phyloP scores from a whole-genome alignment of 35 echinoderm and acorn worm genomes.

The Lytechinus variegatus region DNA sequence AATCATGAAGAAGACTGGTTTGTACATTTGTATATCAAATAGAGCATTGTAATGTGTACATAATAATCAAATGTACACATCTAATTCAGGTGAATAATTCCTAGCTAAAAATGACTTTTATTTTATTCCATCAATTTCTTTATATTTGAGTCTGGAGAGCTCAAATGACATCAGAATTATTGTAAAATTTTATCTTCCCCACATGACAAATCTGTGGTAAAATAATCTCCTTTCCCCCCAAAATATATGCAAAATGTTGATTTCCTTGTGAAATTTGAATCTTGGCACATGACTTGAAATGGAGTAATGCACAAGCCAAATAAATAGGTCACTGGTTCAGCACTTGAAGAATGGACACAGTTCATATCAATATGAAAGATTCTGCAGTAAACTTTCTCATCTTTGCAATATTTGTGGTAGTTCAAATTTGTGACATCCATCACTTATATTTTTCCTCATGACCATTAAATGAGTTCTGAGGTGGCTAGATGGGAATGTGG shows the following conservation, averaged over 20 bases:
- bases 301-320: not conserved
- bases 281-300: not conserved
- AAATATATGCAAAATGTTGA: not conserved
- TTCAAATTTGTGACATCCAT: not conserved
- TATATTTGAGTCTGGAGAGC: too few species aligned
- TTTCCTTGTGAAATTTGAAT: not conserved
- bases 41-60: not conserved
- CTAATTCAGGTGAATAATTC: not conserved
- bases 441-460: not conserved
- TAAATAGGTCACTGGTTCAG: not conserved
- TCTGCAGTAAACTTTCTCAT: not conserved
- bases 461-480: not conserved
- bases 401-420: not conserved
- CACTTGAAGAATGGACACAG: not conserved
- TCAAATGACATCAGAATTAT: too few species aligned
- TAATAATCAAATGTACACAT: not conserved
- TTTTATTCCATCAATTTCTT: not conserved
- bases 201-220: not conserved
- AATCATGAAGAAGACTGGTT: not conserved
- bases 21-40: not conserved
- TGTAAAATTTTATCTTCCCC: too few species aligned
- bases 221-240: not conserved
- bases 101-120: not conserved
- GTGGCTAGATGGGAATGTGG: not conserved
- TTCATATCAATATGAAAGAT: not conserved